Evolutionary conservation across 2,113 vertebrate species (phyloP).

Genomic region (Dermatemys mawii): DNA sequence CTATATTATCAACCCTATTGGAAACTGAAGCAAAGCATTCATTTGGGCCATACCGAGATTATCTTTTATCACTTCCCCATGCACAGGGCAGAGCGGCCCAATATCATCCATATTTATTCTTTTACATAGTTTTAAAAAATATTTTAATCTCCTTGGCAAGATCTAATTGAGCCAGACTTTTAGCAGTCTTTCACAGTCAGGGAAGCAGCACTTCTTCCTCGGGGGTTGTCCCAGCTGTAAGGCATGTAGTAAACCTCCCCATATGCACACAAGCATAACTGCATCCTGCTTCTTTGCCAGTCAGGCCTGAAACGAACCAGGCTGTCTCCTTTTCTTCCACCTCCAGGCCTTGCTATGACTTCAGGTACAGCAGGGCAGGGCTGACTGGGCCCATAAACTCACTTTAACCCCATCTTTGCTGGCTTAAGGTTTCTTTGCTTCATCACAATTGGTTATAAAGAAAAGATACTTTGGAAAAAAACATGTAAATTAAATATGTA

Average conservation of each 20-base stretch:
- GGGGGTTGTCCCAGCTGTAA: not conserved
- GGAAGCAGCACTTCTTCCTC: not conserved
- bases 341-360: not conserved
- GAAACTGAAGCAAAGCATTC: not conserved
- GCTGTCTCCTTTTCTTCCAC: not conserved
- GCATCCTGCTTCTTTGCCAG: not conserved
- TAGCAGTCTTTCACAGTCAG: not conserved
- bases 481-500: accelerated
- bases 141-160: not conserved
- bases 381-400: not conserved
- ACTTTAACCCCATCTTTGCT: not conserved
- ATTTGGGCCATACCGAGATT: not conserved
- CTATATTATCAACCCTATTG: too few relatives aligned
- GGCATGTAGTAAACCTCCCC: not conserved
- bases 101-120: not conserved
- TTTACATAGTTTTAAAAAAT: not conserved
- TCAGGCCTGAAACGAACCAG: not conserved
- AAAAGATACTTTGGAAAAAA: not conserved
- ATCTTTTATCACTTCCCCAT: not conserved
- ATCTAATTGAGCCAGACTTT: not conserved
- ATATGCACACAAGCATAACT: not conserved
- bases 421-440: not conserved
- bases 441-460: accelerated
- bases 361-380: not conserved
- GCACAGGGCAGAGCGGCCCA: not conserved